phyloP scores from a whole-genome alignment of 2,113 vertebrate genomes.

The Oryzias melastigma region DNA sequence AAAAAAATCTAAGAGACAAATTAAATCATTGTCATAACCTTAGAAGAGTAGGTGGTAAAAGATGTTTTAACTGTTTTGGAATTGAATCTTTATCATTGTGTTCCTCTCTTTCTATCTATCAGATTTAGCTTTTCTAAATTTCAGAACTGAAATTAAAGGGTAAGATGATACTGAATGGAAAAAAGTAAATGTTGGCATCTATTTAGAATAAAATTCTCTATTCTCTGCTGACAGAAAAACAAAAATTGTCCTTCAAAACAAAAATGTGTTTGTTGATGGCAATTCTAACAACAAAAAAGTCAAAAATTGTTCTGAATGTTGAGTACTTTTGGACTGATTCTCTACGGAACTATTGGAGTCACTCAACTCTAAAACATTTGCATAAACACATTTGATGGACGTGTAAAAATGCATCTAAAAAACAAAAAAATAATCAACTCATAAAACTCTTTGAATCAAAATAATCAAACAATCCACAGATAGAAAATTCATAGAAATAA shows the following conservation, averaged over 20 bases:
- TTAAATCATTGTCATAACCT: not conserved
- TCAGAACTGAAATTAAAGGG: too few species aligned
- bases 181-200: too few species aligned
- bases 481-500: not conserved
- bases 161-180: too few species aligned
- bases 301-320: conserved; percentile 21
- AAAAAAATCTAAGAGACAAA: not conserved
- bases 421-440: conserved; percentile 2
- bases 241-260: conserved; percentile 28
- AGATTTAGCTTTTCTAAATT: not conserved
- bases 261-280: conserved; percentile 25
- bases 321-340: conserved; percentile 30
- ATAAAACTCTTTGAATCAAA: conserved; percentile 20
- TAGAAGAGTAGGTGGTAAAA: conserved; percentile 6
- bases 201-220: not conserved
- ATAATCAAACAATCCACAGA: not conserved
- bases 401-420: conserved; percentile 3
- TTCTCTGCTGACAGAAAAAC: not conserved
- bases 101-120: not conserved
- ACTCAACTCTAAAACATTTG: conserved; percentile 9
- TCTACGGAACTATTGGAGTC: conserved; percentile 26
- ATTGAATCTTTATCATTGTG: not conserved
- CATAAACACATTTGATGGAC: conserved; percentile 21
- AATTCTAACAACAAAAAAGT: not conserved
- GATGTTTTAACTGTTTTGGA: not conserved